Percentiles rank a stretch among this genome's conserved stretches.
phyloP scores from a whole-genome alignment of 2,888 invertebrate species.

The Meandrusa payeni region DNA sequence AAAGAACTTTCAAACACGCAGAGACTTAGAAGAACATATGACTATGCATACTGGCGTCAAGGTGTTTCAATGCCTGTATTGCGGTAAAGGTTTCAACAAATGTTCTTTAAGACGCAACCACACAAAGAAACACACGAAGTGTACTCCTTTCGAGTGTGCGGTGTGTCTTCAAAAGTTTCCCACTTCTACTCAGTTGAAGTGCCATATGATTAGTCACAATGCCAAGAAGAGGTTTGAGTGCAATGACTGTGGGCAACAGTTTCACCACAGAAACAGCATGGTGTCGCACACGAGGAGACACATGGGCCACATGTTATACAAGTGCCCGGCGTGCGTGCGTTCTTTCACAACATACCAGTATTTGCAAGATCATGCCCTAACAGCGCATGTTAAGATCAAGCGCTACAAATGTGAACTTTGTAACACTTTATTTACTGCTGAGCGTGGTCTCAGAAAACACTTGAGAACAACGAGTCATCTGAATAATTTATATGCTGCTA shows the following conservation, averaged over 20 bases:
- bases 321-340: conserved; percentile 28
- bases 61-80: conserved; percentile 38
- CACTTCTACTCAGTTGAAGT: conserved; percentile 18
- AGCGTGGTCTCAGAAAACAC: too few relatives aligned
- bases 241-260: conserved; percentile 30
- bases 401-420: conserved; percentile 24
- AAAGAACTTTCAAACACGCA: background rate
- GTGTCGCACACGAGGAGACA: conserved; percentile 31
- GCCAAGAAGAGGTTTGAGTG: conserved; percentile 29
- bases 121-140: conserved; percentile 34
- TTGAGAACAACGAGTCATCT: too few relatives aligned
- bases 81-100: conserved; percentile 35
- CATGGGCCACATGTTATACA: conserved; percentile 24
- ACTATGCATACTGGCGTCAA: conserved; percentile 37
- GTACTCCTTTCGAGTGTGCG: conserved; percentile 31
- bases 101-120: conserved; percentile 22
- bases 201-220: conserved; percentile 30
- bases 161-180: conserved; percentile 28
- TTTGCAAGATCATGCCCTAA: conserved; percentile 14
- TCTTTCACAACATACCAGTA: background rate
- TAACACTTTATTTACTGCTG: too few relatives aligned
- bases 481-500: too few relatives aligned
- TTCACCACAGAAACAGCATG: conserved; percentile 10
- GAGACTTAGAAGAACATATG: conserved; percentile 32
- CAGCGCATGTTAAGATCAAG: conserved; percentile 13